Evolutionary conservation across 1,140 invertebrate species (phyloP).

Genomic region (Triops cancriformis): DNA sequence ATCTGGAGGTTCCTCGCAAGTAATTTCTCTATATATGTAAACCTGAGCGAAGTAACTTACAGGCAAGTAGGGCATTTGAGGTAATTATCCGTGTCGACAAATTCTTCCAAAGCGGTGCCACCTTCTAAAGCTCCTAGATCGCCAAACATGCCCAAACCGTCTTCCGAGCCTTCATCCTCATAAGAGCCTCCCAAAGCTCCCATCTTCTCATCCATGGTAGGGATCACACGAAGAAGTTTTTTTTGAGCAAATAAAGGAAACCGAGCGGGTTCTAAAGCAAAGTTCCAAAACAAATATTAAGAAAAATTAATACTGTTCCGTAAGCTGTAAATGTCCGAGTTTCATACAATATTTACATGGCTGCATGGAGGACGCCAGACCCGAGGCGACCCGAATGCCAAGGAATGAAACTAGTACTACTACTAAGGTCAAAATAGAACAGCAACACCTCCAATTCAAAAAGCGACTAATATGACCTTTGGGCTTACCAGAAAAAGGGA

Average conservation of each 20-base stretch:
- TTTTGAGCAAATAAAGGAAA: neutral
- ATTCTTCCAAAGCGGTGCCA: conserved; percentile 24
- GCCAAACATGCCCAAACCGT: conserved; percentile 26
- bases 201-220: conserved; percentile 1
- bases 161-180: neutral
- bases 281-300: too few species aligned
- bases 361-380: too few species aligned
- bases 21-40: too few species aligned
- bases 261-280: neutral
- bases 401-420: neutral
- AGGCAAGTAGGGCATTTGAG: conserved; percentile 20
- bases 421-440: neutral
- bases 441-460: neutral
- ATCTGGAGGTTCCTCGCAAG: neutral
- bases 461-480: too few species aligned
- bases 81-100: conserved; percentile 18
- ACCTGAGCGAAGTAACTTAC: neutral
- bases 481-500: neutral
- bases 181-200: neutral
- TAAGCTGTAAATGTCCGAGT: too few species aligned
- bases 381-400: neutral
- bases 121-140: conserved; percentile 22
- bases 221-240: neutral
- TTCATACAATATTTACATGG: too few species aligned
- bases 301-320: too few species aligned